A percentile compares a stretch with the other conserved stretches of the same genome.
These are phyloP conservation scores for Parazoanthus atlanticus DNA, from an alignment of 92 coral and sea anemone genomes.

Conservation along the genomic window DNA sequence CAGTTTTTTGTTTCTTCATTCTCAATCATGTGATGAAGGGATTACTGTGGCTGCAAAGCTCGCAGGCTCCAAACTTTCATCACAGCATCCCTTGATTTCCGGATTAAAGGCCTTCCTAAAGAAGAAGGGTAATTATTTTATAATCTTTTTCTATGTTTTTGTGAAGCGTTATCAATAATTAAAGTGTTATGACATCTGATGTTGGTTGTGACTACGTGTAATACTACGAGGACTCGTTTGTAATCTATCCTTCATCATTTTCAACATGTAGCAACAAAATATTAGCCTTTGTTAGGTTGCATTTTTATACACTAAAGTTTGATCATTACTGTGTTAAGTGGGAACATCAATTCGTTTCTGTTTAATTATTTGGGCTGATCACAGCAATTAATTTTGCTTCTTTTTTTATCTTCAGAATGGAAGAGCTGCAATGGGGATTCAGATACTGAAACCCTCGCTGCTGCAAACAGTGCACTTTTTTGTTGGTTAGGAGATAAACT, in stretches of 20 bases:
- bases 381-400: neutral
- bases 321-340: neutral
- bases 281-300: neutral
- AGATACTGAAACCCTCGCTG: constrained; percentile 61
- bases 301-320: no score
- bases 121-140: constrained; percentile 57
- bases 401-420: constrained; percentile 59
- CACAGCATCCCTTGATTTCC: constrained; percentile 59
- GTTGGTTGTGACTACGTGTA: neutral
- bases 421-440: constrained; percentile 60
- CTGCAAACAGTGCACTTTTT: constrained; percentile 59
- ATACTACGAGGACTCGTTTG: no score
- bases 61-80: constrained; percentile 53
- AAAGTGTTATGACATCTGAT: neutral
- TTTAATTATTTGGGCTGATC: neutral
- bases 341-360: neutral
- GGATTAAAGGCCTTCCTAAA: constrained; percentile 68
- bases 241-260: no score
- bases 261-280: neutral
- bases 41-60: constrained; percentile 46
- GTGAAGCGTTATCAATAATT: neutral
- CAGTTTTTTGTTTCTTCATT: constrained; percentile 48
- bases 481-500: constrained; percentile 78
- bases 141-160: neutral
- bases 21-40: constrained; percentile 45